Evolutionary conservation across 2,113 vertebrate genomes (phyloP).

Genomic region (Forbesichthys papilliferus): DNA sequence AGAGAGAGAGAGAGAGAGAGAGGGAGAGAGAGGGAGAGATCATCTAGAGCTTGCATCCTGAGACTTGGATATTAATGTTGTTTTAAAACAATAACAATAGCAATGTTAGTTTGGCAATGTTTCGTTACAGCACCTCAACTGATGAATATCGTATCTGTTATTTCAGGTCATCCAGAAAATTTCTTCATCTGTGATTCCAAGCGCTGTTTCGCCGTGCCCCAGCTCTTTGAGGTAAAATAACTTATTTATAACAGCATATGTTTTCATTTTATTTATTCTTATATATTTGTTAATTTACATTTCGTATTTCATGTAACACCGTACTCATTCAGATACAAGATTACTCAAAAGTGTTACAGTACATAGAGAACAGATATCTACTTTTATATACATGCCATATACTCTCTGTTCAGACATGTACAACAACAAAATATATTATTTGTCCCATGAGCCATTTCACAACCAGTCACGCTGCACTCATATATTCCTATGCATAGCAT

Average conservation of each 20-base stretch:
- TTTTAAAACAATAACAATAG: too few relatives aligned
- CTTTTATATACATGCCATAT: too few relatives aligned
- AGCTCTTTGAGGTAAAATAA: constrained; percentile 74
- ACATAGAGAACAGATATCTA: too few relatives aligned
- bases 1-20: background rate
- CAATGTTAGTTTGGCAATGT: too few relatives aligned
- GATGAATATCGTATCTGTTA: constrained; percentile 45
- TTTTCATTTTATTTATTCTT: background rate
- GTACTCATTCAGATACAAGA: constrained; percentile 7
- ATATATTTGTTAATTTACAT: background rate
- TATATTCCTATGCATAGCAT: constrained; percentile 45
- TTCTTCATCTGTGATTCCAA: constrained; percentile 82
- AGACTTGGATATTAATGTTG: too few relatives aligned
- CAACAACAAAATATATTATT: constrained; percentile 13
- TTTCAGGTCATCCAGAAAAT: constrained; percentile 82
- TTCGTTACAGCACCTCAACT: too few relatives aligned
- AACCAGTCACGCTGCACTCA: constrained; percentile 20
- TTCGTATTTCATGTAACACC: background rate
- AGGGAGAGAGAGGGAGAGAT: constrained; percentile 3
- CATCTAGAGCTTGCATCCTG: too few relatives aligned
- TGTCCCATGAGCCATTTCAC: constrained; percentile 11
- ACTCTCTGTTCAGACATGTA: background rate
- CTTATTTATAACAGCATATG: background rate
- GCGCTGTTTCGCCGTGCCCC: constrained; percentile 52
- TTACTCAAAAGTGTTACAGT: background rate